These are phyloP conservation scores for Limonius californicus DNA, from an alignment of 1,140 invertebrate species.

Conservation along the genomic window DNA sequence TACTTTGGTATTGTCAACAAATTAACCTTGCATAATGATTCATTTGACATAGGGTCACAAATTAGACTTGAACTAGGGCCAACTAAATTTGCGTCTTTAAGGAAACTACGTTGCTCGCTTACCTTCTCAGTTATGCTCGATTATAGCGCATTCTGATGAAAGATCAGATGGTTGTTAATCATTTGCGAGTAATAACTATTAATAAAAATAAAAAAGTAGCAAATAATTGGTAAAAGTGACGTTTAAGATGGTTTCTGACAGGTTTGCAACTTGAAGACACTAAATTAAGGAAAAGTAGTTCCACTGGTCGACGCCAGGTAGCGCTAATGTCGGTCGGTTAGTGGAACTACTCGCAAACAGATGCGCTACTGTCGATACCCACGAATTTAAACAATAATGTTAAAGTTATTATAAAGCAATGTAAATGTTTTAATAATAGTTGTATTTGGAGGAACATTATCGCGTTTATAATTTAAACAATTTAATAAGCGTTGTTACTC, in stretches of 20 bases:
- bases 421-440: too few species aligned
- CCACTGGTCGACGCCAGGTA: too few species aligned
- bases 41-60: slow-evolving; percentile 12
- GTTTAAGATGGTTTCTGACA: neutral
- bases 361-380: too few species aligned
- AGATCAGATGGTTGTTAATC: neutral
- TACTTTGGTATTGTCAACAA: slow-evolving; percentile 6
- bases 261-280: too few species aligned
- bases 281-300: too few species aligned
- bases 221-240: neutral
- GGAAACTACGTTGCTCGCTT: neutral
- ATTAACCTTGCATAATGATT: slow-evolving; percentile 8
- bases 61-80: neutral
- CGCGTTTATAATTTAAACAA: too few species aligned
- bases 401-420: too few species aligned
- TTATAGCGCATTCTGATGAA: neutral
- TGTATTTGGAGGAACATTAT: too few species aligned
- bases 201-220: neutral
- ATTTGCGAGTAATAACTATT: neutral
- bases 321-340: too few species aligned
- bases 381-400: too few species aligned
- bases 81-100: neutral
- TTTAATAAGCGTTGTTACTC: too few species aligned
- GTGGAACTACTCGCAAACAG: too few species aligned
- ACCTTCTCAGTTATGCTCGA: neutral